Conservation (phyloP, 2,888 invertebrate species). For the Branchellion lobata region DNA sequence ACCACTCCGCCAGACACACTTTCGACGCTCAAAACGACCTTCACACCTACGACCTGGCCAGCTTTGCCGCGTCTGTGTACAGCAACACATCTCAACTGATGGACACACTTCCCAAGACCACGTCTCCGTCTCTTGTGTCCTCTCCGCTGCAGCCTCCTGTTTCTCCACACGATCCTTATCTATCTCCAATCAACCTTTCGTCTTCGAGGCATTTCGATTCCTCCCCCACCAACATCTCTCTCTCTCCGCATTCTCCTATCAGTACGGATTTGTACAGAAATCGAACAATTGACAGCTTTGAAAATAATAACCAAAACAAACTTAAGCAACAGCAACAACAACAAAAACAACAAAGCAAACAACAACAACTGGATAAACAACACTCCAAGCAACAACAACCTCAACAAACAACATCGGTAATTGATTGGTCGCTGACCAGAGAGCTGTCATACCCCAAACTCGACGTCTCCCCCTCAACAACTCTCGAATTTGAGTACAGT, state of each 20-base stretch:
- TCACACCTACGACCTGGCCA: constrained; percentile 57
- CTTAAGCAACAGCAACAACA: not conserved
- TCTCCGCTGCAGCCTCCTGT: too few relatives aligned
- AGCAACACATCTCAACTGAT: constrained; percentile 60
- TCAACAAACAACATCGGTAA: constrained; percentile 53
- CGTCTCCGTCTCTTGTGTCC: not conserved
- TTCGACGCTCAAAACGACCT: constrained; percentile 9
- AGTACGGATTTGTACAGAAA: too few relatives aligned
- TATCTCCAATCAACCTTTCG: not conserved
- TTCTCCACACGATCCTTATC: too few relatives aligned
- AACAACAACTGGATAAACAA: not conserved
- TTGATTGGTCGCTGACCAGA: constrained; percentile 63
- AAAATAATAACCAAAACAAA: too few relatives aligned
- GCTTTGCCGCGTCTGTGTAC: constrained; percentile 61
- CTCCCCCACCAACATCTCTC: not conserved
- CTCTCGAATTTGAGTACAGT: not conserved
- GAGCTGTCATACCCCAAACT: constrained; percentile 63
- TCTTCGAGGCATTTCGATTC: not conserved
- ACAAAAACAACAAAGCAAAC: not conserved
- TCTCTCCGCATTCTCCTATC: too few relatives aligned
- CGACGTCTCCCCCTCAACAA: constrained; percentile 62
- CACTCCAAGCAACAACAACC: not conserved
- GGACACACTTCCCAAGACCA: constrained; percentile 51
- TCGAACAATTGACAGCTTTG: too few relatives aligned
- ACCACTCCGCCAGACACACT: not conserved